Evolutionary conservation across 1,140 invertebrate genomes (phyloP), one percentile per base, ranked within the genome.

Genomic region (Arion vulgaris): DNA sequence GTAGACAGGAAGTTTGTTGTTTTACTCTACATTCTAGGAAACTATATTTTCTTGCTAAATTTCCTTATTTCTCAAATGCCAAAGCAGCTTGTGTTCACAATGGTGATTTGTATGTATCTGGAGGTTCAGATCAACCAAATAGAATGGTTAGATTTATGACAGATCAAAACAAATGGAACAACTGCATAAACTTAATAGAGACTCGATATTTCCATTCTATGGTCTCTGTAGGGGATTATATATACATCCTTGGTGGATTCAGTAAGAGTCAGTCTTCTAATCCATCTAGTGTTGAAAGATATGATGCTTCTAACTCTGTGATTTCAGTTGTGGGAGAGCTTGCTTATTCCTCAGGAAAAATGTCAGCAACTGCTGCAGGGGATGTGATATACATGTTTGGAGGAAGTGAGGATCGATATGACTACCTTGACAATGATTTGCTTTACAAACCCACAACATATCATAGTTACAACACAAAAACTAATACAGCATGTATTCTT

Each of bases 321-420:
- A 85, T 82, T 73, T 38, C 34, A 28, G 57, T 75, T 1, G 79
- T 80, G 23, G 86, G 86, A 19, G 69, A 81, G 5, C 51, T 87
- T 28, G 81, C 81, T 11, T 23, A 81, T 11, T 69, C 86, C 19
- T 83, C 83, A 0, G 84, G 84, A 0, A 84, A 84, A 45, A 77
- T 86, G 39, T 83, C 86, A 1, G 85, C 85, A 39, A 80, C 86
- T 41, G 75, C 83, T 15, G 41, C 82, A 36, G 81, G 80, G 4
- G 72, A 85, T 9, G 85, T 69, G 38, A 87, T 87, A 45, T 81
- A 85, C 34, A 82, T 87, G 71, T 86, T 86, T 73, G 86, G 86
- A n/a, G 86, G 86, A 36, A 77, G 73, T 49, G 32, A 66, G 41
- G 32, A 84, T 45, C 36, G 23, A 15, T 80, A 80, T 45, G 77